Conservation (phyloP, 1,140 invertebrate species). For the Reticulitermes speratus region DNA sequence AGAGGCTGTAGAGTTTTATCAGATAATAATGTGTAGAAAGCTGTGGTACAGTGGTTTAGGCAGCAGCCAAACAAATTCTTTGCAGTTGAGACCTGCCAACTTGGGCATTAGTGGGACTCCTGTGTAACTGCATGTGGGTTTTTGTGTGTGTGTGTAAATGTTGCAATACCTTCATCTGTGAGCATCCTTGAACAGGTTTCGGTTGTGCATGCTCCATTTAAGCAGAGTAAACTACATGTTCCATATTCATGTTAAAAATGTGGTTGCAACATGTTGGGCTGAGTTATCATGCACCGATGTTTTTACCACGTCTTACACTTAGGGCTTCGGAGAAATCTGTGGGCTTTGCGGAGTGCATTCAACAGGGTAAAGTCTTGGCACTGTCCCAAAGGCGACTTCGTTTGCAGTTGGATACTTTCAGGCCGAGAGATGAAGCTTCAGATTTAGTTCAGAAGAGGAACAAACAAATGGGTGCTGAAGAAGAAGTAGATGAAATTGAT, state of each 20-base stretch:
- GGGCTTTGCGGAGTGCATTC: constrained; percentile 20
- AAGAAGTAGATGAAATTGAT: background rate
- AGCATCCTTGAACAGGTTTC: too few species aligned
- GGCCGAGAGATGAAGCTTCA: background rate
- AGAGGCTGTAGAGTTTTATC: too few species aligned
- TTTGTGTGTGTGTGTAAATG: too few species aligned
- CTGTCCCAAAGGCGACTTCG: background rate
- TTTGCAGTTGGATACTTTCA: constrained; percentile 4
- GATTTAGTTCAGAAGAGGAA: background rate
- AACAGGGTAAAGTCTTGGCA: background rate
- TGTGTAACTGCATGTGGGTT: too few species aligned
- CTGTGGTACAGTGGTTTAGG: too few species aligned
- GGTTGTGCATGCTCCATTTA: background rate
- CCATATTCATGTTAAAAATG: background rate
- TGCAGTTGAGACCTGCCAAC: too few species aligned
- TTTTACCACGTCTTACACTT: constrained; percentile 55
- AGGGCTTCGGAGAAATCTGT: constrained; percentile 42
- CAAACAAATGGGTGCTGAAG: background rate
- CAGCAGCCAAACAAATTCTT: too few species aligned
- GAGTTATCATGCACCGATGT: too few species aligned
- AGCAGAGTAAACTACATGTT: background rate
- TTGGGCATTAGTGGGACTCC: too few species aligned
- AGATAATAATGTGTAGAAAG: too few species aligned
- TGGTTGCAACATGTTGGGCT: too few species aligned
- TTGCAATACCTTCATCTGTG: too few species aligned